Evolutionary conservation across 2,888 invertebrate genomes (phyloP), one percentile per base, ranked within the genome.

Genomic region (Conops quadrifasciatus): DNA sequence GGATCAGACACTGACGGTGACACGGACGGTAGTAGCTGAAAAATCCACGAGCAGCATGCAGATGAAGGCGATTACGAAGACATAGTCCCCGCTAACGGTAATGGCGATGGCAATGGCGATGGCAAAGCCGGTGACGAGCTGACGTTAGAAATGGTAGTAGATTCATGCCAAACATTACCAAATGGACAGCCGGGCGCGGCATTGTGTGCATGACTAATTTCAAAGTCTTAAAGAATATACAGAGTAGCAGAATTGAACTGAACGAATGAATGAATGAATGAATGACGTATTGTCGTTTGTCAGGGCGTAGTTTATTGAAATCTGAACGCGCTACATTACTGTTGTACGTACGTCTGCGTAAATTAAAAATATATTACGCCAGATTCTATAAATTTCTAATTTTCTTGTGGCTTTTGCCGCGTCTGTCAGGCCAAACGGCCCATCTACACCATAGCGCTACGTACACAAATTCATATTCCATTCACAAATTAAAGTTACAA

Each of bases 141-240:
- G 51, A 28, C 15, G 64, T 19, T 62, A 19, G 15, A 4, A 28
- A 28, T 49, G 58, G 26, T n/a, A 24, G 30, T 7, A 63, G 47
- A 63, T 15, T 26, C 28, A 30, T 59, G 59, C 24, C 21, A 45
- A 47, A 59, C 62, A 28, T 45, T 65, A 58, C 66, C 65, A 71
- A 70, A 71, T 66, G 68, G 70, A 53, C 70, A 67, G 70, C 58
- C 36, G 19, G 58, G 9, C n/a, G n/a, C n/a, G 43, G 68, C 70
- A 70, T 66, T 70, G 70, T 72, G 70, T 73, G 73, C 72, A 72
- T 72, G 72, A 72, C 70, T 72, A 73, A 73, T 73, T 73, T 73
- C 68, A 62, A 63, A 56, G 43, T 62, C 49, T 71, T 66, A 68
- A 66, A 36, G 65, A 47, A 59, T 67, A 59, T 49, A 28, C 45